Evolutionary conservation across 2,888 invertebrate genomes (phyloP).

Genomic region (Mantis religiosa): DNA sequence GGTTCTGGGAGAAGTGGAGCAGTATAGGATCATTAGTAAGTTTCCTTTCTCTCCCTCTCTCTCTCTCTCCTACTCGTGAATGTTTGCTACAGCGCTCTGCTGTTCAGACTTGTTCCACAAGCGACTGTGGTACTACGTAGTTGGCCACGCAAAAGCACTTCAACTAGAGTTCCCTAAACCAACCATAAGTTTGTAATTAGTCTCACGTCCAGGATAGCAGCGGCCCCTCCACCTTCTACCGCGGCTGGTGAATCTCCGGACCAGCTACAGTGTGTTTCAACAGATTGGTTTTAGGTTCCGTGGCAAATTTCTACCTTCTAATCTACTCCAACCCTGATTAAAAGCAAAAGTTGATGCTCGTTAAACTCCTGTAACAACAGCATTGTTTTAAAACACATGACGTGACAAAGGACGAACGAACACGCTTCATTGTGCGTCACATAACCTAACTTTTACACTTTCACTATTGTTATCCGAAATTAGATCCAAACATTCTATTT

Average conservation of each 20-base stretch:
- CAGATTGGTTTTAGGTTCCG: background rate
- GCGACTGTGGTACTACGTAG: background rate
- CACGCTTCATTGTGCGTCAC: too few relatives aligned
- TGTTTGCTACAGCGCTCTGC: background rate
- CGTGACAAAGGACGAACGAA: too few relatives aligned
- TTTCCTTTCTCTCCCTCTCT: background rate
- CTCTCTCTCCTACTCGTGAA: background rate
- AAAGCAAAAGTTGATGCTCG: background rate
- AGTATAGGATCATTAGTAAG: constrained; percentile 12
- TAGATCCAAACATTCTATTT: too few relatives aligned
- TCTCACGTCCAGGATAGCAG: background rate
- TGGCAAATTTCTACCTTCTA: background rate
- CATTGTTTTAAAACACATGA: too few relatives aligned
- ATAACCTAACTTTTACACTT: too few relatives aligned
- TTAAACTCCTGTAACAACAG: too few relatives aligned
- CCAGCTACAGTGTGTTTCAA: background rate
- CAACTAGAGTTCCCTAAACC: constrained; percentile 2
- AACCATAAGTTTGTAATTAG: constrained; percentile 18
- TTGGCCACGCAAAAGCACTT: constrained; percentile 7
- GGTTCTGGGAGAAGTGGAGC: background rate
- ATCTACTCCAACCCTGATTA: background rate
- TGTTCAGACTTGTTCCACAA: constrained; percentile 5
- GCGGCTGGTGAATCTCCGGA: background rate
- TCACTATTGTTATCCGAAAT: too few relatives aligned
- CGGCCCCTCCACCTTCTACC: background rate